These are phyloP conservation scores for Micrastur ruficollis DNA, from an alignment of 2,797 vertebrate species.

Conservation along the genomic window DNA sequence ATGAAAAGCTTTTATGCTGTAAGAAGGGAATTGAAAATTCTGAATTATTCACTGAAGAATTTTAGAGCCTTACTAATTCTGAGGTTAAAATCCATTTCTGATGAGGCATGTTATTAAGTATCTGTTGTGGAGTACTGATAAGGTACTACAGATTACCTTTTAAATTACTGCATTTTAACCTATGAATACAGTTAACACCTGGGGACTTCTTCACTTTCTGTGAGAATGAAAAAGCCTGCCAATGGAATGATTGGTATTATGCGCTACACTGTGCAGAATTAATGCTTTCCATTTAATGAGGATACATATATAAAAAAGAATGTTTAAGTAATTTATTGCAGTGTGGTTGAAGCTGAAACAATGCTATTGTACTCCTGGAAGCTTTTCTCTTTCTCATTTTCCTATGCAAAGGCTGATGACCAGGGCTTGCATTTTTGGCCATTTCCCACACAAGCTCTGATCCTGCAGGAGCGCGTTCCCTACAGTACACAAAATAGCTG, in stretches of 20 bases:
- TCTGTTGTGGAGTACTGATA: conserved; percentile 12
- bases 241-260: neutral
- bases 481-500: neutral
- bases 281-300: neutral
- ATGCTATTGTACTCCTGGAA: neutral
- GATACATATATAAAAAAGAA: neutral
- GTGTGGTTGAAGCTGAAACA: neutral
- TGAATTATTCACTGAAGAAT: neutral
- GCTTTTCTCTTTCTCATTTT: neutral
- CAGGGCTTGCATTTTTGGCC: neutral
- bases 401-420: neutral
- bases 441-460: neutral
- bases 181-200: neutral
- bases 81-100: conserved; percentile 18
- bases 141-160: conserved; percentile 40
- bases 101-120: conserved; percentile 17
- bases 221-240: neutral
- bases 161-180: conserved; percentile 27
- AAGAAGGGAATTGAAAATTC: neutral
- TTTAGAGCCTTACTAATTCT: neutral
- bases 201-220: neutral
- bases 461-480: neutral
- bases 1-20: neutral
- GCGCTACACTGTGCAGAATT: neutral
- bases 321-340: neutral